Evolutionary conservation across 2,797 vertebrate species (phyloP), one percentile per base, ranked within the genome.

Genomic region (Pipistrellus kuhlii): DNA sequence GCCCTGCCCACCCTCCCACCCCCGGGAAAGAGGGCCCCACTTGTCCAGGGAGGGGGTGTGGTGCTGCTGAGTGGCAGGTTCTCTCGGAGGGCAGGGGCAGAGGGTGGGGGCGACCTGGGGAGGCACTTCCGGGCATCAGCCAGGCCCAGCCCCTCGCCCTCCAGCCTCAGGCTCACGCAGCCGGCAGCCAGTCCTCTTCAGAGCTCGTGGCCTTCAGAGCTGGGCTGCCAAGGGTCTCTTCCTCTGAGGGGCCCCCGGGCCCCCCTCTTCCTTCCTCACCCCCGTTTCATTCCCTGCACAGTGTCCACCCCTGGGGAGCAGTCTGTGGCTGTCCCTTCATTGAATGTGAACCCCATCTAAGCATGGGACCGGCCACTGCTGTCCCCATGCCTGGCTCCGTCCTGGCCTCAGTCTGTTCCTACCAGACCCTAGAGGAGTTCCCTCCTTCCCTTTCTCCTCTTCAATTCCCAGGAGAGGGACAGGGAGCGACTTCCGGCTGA

Each of bases 351-450:
- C 4, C 73, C 53, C 66, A 25, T 20, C 5, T 14, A 64, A 88
- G 55, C 5, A 0, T 0, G 13, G 69, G 23, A 23, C 2, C 7
- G 18, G 8, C n/a, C 17, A 0, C 68, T 53, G n/a, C 10, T 15
- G 53, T 23, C 27, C 69, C 20, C 38, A 25, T 6, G 10, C 51
- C 85, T 10, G 55, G 57, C 6, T 32, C 51, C 57, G 5, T 48
- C 48, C 30, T n/a, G 46, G 46, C 48, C 64, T 62, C 48, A 10
- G 53, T 25, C 32, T 46, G 21, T n/a, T 35, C 11, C 23, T 11
- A 30, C 0, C 0, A 44, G 13, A 48, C n/a, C 41, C 44, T 32
- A 8, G 35, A 13, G 51, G 11, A 25, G n/a, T 84, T 51, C 27
- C 25, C 8, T 25, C 44, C 44, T n/a, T 8, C 55, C 82, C 41